These are phyloP conservation scores for Meloe dianella DNA, from an alignment of 2,888 invertebrate genomes.

Conservation along the genomic window DNA sequence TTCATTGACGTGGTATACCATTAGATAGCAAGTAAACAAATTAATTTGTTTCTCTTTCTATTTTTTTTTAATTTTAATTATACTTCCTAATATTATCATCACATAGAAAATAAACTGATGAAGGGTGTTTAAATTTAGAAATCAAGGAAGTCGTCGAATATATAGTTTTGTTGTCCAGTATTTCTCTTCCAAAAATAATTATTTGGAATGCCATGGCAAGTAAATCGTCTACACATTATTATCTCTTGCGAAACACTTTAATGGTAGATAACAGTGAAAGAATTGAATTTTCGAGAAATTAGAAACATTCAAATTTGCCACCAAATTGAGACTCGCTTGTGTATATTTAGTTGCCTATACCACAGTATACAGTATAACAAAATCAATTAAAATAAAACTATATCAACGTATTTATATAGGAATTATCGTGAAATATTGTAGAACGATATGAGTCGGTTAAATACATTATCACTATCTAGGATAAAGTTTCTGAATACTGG, in stretches of 20 bases:
- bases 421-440: too few species aligned
- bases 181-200: background rate
- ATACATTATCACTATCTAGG: too few species aligned
- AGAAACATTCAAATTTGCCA: background rate
- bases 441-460: too few species aligned
- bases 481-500: too few species aligned
- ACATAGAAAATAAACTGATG: background rate
- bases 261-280: background rate
- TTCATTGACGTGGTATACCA: background rate
- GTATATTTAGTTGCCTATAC: background rate
- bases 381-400: too few species aligned
- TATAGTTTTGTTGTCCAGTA: background rate
- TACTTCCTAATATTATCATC: background rate
- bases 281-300: background rate
- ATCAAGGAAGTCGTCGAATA: background rate
- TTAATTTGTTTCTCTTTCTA: background rate
- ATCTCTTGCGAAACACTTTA: background rate
- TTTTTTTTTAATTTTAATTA: background rate
- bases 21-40: background rate
- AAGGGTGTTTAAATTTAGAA: background rate
- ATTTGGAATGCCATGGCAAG: background rate
- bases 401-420: too few species aligned
- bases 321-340: background rate
- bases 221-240: background rate
- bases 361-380: too few species aligned